These are phyloP conservation scores for Drosophila helvetica DNA, from an alignment of 2,888 invertebrate species.

Conservation along the genomic window DNA sequence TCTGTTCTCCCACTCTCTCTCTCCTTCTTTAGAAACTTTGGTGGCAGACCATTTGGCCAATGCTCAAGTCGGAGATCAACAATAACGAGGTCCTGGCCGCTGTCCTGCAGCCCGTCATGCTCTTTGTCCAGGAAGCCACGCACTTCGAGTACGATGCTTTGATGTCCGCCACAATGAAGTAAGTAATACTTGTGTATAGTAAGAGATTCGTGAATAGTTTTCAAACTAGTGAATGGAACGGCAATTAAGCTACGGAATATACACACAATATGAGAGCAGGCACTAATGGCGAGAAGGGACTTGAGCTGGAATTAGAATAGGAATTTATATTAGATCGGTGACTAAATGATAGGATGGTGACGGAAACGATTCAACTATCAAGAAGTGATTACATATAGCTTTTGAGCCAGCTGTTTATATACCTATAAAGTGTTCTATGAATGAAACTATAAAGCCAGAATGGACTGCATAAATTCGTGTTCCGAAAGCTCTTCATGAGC, in stretches of 20 bases:
- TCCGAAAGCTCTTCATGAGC: too few relatives aligned
- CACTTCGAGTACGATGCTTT: conserved; percentile 91
- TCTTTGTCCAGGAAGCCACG: conserved; percentile 91
- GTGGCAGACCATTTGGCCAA: conserved; percentile 97
- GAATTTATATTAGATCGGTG: too few relatives aligned
- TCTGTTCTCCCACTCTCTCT: conserved; percentile 61
- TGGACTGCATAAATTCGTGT: background rate
- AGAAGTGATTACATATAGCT: too few relatives aligned
- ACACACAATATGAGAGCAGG: background rate
- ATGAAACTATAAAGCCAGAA: too few relatives aligned
- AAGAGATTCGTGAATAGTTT: background rate
- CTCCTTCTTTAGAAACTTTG: conserved; percentile 92
- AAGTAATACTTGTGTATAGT: conserved; percentile 77
- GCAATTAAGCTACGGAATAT: background rate
- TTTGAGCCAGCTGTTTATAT: too few relatives aligned
- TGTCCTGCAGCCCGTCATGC: conserved; percentile 92
- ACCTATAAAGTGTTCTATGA: too few relatives aligned
- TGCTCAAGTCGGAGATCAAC: conserved; percentile 92
- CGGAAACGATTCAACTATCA: background rate
- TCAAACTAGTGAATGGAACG: background rate
- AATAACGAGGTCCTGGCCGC: conserved; percentile 94
- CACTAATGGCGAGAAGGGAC: background rate
- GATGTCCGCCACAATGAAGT: conserved; percentile 94
- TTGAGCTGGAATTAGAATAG: background rate
- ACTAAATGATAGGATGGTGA: background rate